Base-by-base conservation (phyloP, 2,888 invertebrate species). In the Amphipoea oculea region DNA sequence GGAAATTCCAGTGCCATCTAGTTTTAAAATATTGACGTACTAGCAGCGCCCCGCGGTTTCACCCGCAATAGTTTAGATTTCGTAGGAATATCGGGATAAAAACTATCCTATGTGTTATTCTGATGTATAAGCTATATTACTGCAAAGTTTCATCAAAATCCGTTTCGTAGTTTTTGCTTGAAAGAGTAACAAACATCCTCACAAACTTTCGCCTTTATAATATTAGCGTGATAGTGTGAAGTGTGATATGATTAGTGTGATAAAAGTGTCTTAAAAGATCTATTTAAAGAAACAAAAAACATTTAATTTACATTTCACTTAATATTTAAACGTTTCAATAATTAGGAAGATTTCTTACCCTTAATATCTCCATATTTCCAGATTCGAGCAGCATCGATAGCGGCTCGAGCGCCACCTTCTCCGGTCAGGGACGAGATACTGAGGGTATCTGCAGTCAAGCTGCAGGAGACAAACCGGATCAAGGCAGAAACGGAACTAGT, bases 401-500 rank as follows among this genome's bases (percentile, higher is more conserved):
- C 96, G 63, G 95, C 96, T 5, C 91, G 95, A 42, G 95, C 95
- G 23, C 97, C 94, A 12, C 97, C 94, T 51, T 97, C 96, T 29
- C 91, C 96, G 2, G 94, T 96, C 4, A 90, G 96, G 67, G 97
- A 97, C 69, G 97, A 97, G 81, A 91, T 97, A 65, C 89, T 97
- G 0, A 86, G 97, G 12, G 96, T 96, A 4, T 96, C 97, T 0
- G 95, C 96, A 0, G 97, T 97, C 23, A 97, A 97, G 84, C 92
- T 97, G 67, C 95, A 97, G 78, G 97, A 97, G 91, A 97, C 96
- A 23, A 95, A 97, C 73, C 95, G 97, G 20, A 97, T 97, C 78
- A 97, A 97, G 89, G 94, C 97, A 0, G 97, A 97, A 88, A 97
- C 97, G 0, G 97, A 97, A 40, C 90, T 97, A 6, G 96, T 97